Evolutionary conservation across 2,888 invertebrate genomes (phyloP).

Genomic region (Sarcophaga caerulescens): DNA sequence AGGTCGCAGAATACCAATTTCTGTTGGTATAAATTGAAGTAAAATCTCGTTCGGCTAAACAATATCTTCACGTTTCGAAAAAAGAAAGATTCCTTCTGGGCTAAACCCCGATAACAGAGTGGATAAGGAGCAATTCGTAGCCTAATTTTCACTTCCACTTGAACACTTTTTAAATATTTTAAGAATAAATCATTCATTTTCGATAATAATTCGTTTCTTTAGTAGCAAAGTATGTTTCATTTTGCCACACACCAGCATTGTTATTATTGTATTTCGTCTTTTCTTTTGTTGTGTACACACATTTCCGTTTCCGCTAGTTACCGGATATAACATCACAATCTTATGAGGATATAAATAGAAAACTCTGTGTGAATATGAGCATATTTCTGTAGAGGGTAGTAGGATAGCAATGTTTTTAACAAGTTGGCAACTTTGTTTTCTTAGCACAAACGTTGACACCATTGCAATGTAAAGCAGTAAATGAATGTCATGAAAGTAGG

Average conservation of each 20-base stretch:
- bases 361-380: neutral
- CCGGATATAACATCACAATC: conserved; percentile 37
- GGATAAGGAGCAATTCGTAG: too few relatives aligned
- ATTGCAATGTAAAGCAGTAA: neutral
- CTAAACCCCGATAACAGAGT: too few relatives aligned
- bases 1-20: too few relatives aligned
- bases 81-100: too few relatives aligned
- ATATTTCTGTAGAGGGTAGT: neutral
- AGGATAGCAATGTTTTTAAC: conserved; percentile 12
- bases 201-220: too few relatives aligned
- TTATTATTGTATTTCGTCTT: neutral
- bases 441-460: too few relatives aligned
- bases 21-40: too few relatives aligned
- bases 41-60: too few relatives aligned
- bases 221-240: neutral
- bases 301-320: conserved; percentile 44
- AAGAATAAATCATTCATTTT: too few relatives aligned
- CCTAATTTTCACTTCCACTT: too few relatives aligned
- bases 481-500: neutral
- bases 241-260: conserved; percentile 4
- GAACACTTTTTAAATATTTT: too few relatives aligned
- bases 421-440: conserved; percentile 20
- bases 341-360: neutral
- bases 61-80: too few relatives aligned
- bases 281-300: conserved; percentile 27